Conservation (phyloP, 1,140 invertebrate species). For the Drosophila guanche region DNA sequence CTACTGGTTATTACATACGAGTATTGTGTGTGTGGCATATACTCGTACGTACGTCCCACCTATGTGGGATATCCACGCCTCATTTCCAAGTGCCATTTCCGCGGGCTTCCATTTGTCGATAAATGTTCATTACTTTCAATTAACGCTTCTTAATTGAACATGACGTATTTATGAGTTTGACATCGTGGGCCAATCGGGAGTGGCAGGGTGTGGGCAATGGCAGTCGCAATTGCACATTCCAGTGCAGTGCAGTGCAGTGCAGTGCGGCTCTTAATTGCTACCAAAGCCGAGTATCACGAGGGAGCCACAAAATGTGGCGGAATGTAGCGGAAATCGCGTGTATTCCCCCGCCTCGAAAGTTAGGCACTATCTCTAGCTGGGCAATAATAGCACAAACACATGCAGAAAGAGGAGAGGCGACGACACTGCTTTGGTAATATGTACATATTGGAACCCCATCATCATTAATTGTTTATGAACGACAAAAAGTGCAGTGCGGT, state of each 20-base stretch:
- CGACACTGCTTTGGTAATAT: no score
- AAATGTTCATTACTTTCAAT: conserved; percentile 75
- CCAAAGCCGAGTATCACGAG: background rate
- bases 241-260: conserved; percentile 25
- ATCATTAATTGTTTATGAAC: conserved; percentile 46
- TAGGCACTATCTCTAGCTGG: no score
- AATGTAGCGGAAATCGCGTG: background rate
- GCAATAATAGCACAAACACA: no score
- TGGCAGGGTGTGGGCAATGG: conserved; percentile 3
- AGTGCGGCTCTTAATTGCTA: conserved; percentile 18
- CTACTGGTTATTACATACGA: no score
- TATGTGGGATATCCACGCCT: conserved; percentile 15
- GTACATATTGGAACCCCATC: no score
- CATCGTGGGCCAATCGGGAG: conserved; percentile 36
- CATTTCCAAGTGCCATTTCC: conserved; percentile 40
- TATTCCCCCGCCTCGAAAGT: background rate
- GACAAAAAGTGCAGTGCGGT: conserved; percentile 41
- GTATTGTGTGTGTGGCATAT: no score
- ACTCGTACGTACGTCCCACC: background rate
- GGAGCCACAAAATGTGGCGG: background rate
- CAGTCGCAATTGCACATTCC: conserved; percentile 7
- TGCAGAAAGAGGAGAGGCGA: no score
- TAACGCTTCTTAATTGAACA: conserved; percentile 71
- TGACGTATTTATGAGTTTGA: conserved; percentile 80
- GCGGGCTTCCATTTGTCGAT: conserved; percentile 33